A percentile compares a stretch with the other conserved stretches of the same genome.
Conservation (phyloP, 2,797 vertebrate species). For the Rhabdophis nuchalis region DNA sequence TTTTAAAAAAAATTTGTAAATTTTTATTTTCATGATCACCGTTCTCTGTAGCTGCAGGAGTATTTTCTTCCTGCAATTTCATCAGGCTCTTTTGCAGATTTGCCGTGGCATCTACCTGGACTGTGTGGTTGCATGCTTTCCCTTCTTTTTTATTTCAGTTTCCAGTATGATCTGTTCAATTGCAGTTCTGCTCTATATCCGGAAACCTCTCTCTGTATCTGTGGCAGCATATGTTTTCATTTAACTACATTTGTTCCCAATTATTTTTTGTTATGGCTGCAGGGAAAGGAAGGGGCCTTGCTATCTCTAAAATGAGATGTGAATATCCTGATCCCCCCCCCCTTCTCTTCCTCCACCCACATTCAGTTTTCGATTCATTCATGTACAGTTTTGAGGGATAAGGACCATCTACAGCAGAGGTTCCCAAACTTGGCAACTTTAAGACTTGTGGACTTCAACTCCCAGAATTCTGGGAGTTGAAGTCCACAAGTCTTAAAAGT, state of each 20-base stretch:
- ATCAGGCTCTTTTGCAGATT: neutral
- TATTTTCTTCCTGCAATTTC: neutral
- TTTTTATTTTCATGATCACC: neutral
- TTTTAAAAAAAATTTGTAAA: neutral
- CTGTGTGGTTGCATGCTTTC: neutral
- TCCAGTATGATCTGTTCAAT: constrained; percentile 12
- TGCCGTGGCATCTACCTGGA: neutral
- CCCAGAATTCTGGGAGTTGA: too few relatives aligned
- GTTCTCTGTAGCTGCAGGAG: neutral
- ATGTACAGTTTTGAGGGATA: neutral
- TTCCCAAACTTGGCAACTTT: too few relatives aligned
- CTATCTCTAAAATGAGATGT: constrained; percentile 23
- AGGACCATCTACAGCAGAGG: neutral
- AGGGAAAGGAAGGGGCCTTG: constrained; percentile 21
- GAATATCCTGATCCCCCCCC: neutral
- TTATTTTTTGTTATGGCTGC: constrained; percentile 19
- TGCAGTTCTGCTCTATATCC: neutral
- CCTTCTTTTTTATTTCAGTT: neutral
- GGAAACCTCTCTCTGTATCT: neutral
- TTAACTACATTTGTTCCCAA: constrained; percentile 14
- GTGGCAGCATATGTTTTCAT: constrained; percentile 1
- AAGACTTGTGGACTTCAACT: too few relatives aligned
- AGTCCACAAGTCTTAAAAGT: too few relatives aligned
- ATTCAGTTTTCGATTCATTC: constrained; percentile 10
- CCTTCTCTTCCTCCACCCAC: neutral